These are phyloP conservation scores for Labeo rohita DNA, from an alignment of 2,113 vertebrate genomes.

Conservation along the genomic window DNA sequence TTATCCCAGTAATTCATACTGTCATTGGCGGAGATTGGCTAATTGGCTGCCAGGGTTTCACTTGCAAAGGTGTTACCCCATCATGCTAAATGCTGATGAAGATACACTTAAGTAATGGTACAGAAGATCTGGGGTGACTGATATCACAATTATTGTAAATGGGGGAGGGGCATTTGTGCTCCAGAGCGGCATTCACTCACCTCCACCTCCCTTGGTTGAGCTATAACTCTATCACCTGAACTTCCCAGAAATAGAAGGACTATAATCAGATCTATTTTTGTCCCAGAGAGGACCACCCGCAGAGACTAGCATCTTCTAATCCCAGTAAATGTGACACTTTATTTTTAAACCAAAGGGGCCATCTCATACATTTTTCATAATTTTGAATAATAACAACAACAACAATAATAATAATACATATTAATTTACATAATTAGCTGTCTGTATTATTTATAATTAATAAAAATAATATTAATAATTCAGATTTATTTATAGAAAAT, in stretches of 20 bases:
- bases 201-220: not conserved
- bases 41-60: not conserved
- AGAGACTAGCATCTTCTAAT: not conserved
- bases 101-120: constrained; percentile 7
- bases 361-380: not conserved
- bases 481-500: no score
- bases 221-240: constrained; percentile 15
- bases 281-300: constrained; percentile 13
- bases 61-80: not conserved
- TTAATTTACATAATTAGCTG: no score
- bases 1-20: not conserved
- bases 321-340: not conserved
- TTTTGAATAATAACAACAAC: not conserved
- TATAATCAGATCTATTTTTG: constrained; percentile 20
- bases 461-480: no score
- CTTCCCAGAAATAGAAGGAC: constrained; percentile 27
- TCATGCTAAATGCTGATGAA: constrained; percentile 3
- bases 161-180: constrained; percentile 12
- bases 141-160: not conserved
- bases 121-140: not conserved
- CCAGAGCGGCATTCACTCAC: not conserved
- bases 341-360: not conserved
- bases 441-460: no score
- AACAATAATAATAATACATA: no score
- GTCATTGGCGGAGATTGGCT: not conserved